phyloP scores from a whole-genome alignment of 30 jellyfish, hydroid and myxozoan species.

The Hydra vulgaris region DNA sequence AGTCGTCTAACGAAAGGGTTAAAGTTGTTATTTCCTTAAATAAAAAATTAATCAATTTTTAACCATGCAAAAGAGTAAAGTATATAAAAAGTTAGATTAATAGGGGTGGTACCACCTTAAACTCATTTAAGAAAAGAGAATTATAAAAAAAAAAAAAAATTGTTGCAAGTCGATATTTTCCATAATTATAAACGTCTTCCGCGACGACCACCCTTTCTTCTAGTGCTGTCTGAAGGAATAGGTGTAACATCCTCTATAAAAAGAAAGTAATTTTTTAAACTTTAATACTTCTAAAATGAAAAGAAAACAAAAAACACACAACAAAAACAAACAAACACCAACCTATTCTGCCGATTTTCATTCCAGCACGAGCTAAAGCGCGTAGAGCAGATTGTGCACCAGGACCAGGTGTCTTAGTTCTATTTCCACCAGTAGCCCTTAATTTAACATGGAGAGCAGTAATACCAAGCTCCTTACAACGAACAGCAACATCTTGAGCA shows the following conservation, averaged over 20 bases:
- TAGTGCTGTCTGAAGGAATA: conserved; percentile 98
- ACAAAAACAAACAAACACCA: neutral
- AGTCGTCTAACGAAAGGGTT: too few species aligned
- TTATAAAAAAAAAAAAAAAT: too few species aligned
- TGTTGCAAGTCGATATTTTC: too few species aligned
- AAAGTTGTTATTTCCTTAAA: too few species aligned
- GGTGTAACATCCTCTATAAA: conserved; percentile 99
- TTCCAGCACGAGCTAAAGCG: conserved; percentile 99
- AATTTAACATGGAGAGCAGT: conserved; percentile 97
- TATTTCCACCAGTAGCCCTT: conserved; percentile 99
- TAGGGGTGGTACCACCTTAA: too few species aligned
- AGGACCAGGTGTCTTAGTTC: conserved; percentile 99
- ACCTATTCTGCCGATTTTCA: conserved; percentile 99
- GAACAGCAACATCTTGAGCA: conserved; percentile 99
- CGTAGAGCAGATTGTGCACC: conserved; percentile 99
- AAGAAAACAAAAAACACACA: neutral
- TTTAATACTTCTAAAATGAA: neutral
- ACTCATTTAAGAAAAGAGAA: too few species aligned
- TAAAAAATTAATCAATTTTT: too few species aligned
- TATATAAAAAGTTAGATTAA: too few species aligned
- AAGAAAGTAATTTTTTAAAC: neutral
- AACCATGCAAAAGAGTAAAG: too few species aligned
- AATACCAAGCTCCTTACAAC: conserved; percentile 98
- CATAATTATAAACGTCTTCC: conserved; percentile 96
- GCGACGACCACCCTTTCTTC: conserved; percentile 99